Conservation (phyloP, 1,140 invertebrate species). For the Drosophila dunni region DNA sequence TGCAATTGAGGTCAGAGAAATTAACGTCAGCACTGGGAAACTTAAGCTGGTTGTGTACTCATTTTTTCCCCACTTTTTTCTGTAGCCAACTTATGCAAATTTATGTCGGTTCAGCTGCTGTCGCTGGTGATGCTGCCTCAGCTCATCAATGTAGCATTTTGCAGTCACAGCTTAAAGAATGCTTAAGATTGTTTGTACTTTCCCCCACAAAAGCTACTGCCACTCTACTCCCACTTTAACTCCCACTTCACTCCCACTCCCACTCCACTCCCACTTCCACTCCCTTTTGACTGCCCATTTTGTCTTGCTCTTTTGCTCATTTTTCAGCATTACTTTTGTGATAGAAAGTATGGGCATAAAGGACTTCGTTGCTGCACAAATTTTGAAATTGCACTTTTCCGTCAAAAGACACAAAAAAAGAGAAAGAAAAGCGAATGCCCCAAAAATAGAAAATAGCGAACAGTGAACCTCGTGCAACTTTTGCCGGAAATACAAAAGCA, state of each 20-base stretch:
- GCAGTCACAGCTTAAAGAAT: constrained; percentile 39
- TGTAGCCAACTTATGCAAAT: constrained; percentile 66
- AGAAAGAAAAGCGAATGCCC: constrained; percentile 21
- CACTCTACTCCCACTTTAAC: not conserved
- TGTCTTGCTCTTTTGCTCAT: constrained; percentile 64
- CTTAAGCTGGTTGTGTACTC: constrained; percentile 55
- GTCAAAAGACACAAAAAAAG: constrained; percentile 47
- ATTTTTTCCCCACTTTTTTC: not conserved
- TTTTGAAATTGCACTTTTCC: constrained; percentile 79
- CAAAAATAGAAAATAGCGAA: constrained; percentile 37
- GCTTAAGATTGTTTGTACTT: constrained; percentile 46
- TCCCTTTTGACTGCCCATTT: constrained; percentile 55
- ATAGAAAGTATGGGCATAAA: constrained; percentile 38
- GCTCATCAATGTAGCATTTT: constrained; percentile 45
- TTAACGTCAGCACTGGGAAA: constrained; percentile 60
- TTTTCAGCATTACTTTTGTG: constrained; percentile 61
- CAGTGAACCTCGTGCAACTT: constrained; percentile 43
- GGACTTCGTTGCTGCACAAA: constrained; percentile 53
- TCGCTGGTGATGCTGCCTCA: not conserved
- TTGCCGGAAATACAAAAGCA: constrained; percentile 78
- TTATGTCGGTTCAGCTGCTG: constrained; percentile 51
- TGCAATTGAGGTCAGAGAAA: constrained; percentile 65
- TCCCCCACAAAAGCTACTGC: not conserved
- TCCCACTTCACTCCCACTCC: not conserved
- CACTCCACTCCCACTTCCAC: not conserved